These are phyloP conservation scores for Capitulum mitella DNA, from an alignment of 2,888 invertebrate genomes.

Conservation along the genomic window DNA sequence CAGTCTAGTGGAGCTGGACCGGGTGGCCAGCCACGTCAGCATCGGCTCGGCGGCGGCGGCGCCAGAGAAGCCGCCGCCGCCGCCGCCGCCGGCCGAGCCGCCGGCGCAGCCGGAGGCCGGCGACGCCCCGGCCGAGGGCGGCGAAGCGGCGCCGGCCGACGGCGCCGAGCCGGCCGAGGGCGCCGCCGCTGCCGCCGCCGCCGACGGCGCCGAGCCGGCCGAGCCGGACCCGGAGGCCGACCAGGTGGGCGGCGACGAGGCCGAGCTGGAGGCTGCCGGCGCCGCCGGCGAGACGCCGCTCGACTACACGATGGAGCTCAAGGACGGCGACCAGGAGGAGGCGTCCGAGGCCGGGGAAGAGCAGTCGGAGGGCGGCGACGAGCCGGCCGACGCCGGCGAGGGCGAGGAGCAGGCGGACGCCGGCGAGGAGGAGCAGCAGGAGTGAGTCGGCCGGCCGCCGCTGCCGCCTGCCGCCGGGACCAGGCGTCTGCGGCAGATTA, in stretches of 20 bases:
- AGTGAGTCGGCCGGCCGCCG: background rate
- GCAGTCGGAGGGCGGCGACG: background rate
- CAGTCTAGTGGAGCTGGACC: background rate
- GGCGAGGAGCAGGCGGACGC: slow-evolving; percentile 29
- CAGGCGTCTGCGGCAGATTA: too few relatives aligned
- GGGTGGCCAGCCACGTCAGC: slow-evolving; percentile 18
- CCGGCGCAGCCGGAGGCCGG: background rate
- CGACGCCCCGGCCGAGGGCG: background rate
- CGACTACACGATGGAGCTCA: background rate
- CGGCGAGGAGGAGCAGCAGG: background rate
- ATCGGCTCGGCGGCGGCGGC: background rate
- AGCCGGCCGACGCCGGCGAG: slow-evolving; percentile 8
- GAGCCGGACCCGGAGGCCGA: slow-evolving; percentile 14
- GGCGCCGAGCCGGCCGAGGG: background rate
- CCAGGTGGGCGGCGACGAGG: slow-evolving; percentile 16
- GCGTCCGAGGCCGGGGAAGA: background rate
- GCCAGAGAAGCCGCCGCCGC: background rate
- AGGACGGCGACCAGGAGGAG: background rate
- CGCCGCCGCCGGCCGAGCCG: background rate
- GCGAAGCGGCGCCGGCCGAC: background rate
- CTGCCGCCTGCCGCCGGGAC: too few relatives aligned
- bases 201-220: background rate
- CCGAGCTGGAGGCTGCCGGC: background rate
- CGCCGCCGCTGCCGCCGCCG: background rate
- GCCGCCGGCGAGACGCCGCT: slow-evolving; percentile 1